Evolutionary conservation across 2,888 invertebrate genomes (phyloP).

Genomic region (Dermolepida albohirtum): DNA sequence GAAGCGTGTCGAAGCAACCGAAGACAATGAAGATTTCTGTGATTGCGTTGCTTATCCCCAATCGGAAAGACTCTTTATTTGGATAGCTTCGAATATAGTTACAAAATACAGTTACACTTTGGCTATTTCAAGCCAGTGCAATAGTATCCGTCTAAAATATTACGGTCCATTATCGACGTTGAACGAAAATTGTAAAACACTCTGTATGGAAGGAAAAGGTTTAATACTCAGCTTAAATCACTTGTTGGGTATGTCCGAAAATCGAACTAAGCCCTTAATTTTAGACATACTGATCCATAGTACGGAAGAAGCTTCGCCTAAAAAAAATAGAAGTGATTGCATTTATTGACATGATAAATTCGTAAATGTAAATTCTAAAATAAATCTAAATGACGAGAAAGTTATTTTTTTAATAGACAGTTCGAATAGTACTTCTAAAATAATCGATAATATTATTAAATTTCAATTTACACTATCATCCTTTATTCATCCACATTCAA

Average conservation of each 20-base stretch:
- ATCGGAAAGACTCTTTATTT: conserved; percentile 58
- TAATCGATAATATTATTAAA: too few relatives aligned
- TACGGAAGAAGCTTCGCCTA: conserved; percentile 42
- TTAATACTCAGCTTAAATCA: conserved; percentile 57
- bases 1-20: conserved; percentile 36
- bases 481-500: too few relatives aligned
- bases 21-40: conserved; percentile 44
- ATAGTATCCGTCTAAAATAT: conserved; percentile 58
- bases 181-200: conserved; percentile 52
- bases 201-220: conserved; percentile 57
- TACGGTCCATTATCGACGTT: conserved; percentile 58
- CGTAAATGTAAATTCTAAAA: conserved; percentile 1
- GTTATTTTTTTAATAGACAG: not conserved
- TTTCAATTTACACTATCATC: not conserved
- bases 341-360: conserved; percentile 2
- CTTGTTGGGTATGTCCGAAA: conserved; percentile 56
- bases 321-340: not conserved
- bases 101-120: conserved; percentile 58
- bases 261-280: conserved; percentile 54
- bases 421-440: not conserved
- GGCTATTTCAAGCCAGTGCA: conserved; percentile 58
- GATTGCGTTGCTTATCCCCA: conserved; percentile 41
- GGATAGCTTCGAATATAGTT: conserved; percentile 58
- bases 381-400: not conserved
- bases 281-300: conserved; percentile 60